Conservation (phyloP, 2,113 vertebrate genomes). For the Callospermophilus lateralis region DNA sequence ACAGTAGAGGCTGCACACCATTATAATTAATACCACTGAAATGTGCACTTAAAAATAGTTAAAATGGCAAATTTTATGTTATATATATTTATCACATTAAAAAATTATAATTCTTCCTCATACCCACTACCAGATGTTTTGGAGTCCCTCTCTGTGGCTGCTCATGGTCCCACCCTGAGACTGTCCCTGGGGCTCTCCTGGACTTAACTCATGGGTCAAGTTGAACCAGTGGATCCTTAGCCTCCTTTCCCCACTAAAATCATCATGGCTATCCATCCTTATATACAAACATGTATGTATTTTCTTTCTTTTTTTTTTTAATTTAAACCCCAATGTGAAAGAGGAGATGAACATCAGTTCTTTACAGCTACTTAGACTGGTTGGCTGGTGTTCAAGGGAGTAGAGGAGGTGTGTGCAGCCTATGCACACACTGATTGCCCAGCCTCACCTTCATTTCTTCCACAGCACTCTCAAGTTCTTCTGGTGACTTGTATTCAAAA, state of each 20-base stretch:
- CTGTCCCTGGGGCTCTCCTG: neutral
- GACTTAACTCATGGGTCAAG: neutral
- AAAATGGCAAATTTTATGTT: neutral
- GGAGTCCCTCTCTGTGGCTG: neutral
- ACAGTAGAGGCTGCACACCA: neutral
- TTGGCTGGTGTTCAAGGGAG: neutral
- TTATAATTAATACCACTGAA: neutral
- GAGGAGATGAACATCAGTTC: too few relatives aligned
- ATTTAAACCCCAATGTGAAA: neutral
- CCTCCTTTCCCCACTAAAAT: too few relatives aligned
- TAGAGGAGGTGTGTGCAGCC: rapidly evolving
- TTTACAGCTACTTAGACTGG: rapidly evolving
- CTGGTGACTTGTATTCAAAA: constrained; percentile 98
- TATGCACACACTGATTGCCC: rapidly evolving
- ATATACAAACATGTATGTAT: too few relatives aligned
- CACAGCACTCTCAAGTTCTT: constrained; percentile 95
- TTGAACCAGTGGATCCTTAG: neutral
- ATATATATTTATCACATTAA: neutral
- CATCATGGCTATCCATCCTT: too few relatives aligned
- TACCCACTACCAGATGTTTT: neutral
- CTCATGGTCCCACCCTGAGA: neutral
- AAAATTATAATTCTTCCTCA: neutral
- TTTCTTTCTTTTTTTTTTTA: too few relatives aligned
- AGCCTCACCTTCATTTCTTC: constrained; percentile 97
- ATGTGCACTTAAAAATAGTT: neutral